Evolutionary conservation across 2,888 invertebrate species (phyloP), one percentile per base, ranked within the genome.

Genomic region (Empis stercorea): DNA sequence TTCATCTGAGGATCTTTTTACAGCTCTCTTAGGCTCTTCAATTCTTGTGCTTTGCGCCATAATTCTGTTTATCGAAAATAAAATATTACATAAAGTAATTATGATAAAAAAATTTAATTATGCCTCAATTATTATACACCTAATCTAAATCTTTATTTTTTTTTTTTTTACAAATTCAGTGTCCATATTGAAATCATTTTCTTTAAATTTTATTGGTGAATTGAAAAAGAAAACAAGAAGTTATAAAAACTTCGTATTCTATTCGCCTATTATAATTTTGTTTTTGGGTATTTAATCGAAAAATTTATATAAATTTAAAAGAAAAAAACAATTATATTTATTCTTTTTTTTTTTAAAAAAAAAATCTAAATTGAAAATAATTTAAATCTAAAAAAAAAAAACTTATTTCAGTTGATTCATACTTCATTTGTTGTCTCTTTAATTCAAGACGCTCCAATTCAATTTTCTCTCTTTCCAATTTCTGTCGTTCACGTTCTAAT

Each of bases 391-490:
- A 27, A 27, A 27, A 7, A 27, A 7, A 27, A 27, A 4, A 6
- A 6, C 4, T 27, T 27, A 4, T 27, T 27, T 20, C 5, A 6
- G 54, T 48, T 48, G 49, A 53, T 54, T 57, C 66, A 66, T 66
- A 80, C 79, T 79, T 76, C 68, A 86, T 73, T 61, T 87, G 84
- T 51, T 86, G 85, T 48, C 87, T 74, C 65, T 88, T 83, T 48
- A 92, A 69, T 61, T 92, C 91, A 57, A 91, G 75, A 57, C 88
- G 79, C 62, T 92, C 92, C 56, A 84, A 69, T 60, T 83, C 83
- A 46, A 83, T 65, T 60, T 81, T 81, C 58, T 87, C 87, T 14
- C 85, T 71, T 60, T 84, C 83, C 52, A 81, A 62, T 54, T 87
- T 79, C 61, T 89, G 88, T 43, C 88, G 76, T 63, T 92, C 92